phyloP scores from a whole-genome alignment of 1,140 invertebrate genomes.

The Propsilocerus akamusi region DNA sequence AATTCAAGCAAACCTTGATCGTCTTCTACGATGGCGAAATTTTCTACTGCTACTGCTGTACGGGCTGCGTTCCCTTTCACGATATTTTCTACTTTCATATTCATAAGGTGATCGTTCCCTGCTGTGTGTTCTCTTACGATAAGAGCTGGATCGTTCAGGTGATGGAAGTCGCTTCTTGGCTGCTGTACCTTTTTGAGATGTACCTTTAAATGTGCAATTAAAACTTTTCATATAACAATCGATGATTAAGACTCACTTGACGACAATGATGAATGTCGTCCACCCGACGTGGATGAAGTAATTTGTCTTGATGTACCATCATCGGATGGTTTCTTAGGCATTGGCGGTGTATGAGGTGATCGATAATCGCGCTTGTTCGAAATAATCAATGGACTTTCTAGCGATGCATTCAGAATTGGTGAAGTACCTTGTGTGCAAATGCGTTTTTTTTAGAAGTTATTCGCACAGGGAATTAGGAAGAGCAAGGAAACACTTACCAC shows the following conservation, averaged over 20 bases:
- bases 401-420: conserved; percentile 1
- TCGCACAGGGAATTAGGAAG: no score
- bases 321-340: conserved; percentile 7
- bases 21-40: neutral
- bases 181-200: conserved; percentile 1
- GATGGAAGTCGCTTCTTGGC: neutral
- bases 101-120: neutral
- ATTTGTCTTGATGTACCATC: neutral
- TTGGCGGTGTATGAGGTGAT: conserved; percentile 21
- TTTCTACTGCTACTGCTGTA: conserved; percentile 6
- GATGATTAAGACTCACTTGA: neutral
- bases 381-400: conserved; percentile 13
- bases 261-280: neutral
- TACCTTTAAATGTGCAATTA: neutral
- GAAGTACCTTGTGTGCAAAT: conserved; percentile 9
- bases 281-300: neutral
- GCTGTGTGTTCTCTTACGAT: neutral
- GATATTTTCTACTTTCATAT: neutral
- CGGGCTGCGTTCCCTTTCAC: neutral
- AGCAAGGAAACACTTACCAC: no score
- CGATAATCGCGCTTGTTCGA: conserved; percentile 6
- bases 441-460: no score
- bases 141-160: neutral
- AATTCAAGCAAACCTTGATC: neutral
- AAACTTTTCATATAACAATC: neutral